Percentiles rank a stretch among this genome's conserved stretches.
Conservation (phyloP, 2,113 vertebrate genomes). For the Gobiocypris rarus region DNA sequence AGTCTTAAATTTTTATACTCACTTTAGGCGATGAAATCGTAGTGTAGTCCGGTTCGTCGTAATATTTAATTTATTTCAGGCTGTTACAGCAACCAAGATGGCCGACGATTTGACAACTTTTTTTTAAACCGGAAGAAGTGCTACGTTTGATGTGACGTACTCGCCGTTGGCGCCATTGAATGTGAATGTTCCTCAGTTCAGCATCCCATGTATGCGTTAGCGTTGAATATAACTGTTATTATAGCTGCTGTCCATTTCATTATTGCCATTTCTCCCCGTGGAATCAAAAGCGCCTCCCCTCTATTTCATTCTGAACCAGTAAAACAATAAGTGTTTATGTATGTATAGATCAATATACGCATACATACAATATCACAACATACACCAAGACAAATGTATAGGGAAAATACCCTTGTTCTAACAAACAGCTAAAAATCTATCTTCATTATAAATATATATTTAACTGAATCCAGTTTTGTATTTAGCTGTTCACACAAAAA, state of each 20-base stretch:
- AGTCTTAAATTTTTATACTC: constrained; percentile 65
- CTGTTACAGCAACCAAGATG: constrained; percentile 81
- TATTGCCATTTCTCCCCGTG: background rate
- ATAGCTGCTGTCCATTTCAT: background rate
- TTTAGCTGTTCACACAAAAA: background rate
- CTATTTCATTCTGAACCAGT: background rate
- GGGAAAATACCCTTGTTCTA: background rate
- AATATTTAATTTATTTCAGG: constrained; percentile 83
- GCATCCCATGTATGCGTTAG: background rate
- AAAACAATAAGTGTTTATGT: background rate
- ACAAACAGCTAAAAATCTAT: background rate
- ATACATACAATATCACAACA: too few relatives aligned
- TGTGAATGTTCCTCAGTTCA: background rate
- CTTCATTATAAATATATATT: too few relatives aligned
- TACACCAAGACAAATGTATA: background rate
- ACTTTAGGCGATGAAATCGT: constrained; percentile 73
- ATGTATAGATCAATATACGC: too few relatives aligned
- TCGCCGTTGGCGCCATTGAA: background rate
- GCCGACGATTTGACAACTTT: constrained; percentile 69
- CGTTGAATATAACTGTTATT: background rate
- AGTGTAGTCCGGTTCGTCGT: constrained; percentile 73
- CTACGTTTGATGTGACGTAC: constrained; percentile 48
- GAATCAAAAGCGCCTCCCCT: background rate
- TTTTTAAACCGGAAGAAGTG: constrained; percentile 74
- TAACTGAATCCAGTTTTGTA: background rate